Conservation (phyloP, 2,113 vertebrate genomes). For the Butorides virescens region DNA sequence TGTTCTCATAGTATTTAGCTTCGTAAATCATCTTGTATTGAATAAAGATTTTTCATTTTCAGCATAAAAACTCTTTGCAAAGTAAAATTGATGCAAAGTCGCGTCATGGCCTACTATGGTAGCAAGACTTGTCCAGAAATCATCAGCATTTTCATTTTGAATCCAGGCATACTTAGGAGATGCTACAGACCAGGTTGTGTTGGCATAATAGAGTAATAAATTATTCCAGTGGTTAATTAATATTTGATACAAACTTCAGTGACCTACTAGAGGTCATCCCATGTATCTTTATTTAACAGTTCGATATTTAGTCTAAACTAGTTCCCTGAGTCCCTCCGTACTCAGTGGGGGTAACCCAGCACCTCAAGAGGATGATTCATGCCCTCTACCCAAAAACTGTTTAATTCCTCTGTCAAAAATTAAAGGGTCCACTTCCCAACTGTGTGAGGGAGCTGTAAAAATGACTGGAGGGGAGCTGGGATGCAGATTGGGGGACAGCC, state of each 20-base stretch:
- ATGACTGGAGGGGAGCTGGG: not conserved
- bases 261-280: not conserved
- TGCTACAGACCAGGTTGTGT: not conserved
- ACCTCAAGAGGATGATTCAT: not conserved
- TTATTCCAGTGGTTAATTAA: not conserved
- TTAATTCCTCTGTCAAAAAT: not conserved
- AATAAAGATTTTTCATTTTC: not conserved
- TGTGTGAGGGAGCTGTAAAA: not conserved
- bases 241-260: not conserved
- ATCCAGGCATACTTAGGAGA: not conserved
- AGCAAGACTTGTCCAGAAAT: not conserved
- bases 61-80: not conserved
- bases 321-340: not conserved
- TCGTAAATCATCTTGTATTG: not conserved
- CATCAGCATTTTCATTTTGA: not conserved
- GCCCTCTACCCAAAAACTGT: not conserved
- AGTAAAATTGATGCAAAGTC: not conserved
- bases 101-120: not conserved
- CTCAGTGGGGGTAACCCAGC: not conserved
- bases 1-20: not conserved
- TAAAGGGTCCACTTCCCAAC: not conserved
- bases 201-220: not conserved
- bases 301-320: not conserved
- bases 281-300: not conserved
- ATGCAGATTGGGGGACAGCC: not conserved